phyloP scores from a whole-genome alignment of 2,888 invertebrate genomes.

The Phyto melanocephala region DNA sequence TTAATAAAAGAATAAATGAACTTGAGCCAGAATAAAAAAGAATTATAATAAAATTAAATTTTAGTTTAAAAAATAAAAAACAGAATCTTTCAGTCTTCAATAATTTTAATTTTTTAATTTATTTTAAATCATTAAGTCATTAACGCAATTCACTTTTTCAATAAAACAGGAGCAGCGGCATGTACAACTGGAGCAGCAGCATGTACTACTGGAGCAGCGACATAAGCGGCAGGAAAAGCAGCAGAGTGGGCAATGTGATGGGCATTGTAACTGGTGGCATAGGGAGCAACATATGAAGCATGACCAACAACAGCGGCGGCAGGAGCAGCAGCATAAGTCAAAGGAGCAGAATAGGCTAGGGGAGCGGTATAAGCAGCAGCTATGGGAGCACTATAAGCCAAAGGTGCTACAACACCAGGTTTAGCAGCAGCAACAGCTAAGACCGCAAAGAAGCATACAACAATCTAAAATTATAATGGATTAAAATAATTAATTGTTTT shows the following conservation, averaged over 20 bases:
- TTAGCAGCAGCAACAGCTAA: slow-evolving; percentile 66
- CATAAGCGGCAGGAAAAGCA: slow-evolving; percentile 63
- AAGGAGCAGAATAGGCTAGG: slow-evolving; percentile 51
- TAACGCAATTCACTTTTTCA: slow-evolving; percentile 48
- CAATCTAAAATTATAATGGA: slow-evolving; percentile 64
- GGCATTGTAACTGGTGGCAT: slow-evolving; percentile 73
- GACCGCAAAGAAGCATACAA: slow-evolving; percentile 73
- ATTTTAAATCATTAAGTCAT: too few species aligned
- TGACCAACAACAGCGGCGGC: slow-evolving; percentile 68
- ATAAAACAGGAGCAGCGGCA: slow-evolving; percentile 50
- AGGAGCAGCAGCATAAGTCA: slow-evolving; percentile 52
- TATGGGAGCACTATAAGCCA: slow-evolving; percentile 44
- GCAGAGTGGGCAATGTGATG: slow-evolving; percentile 73
- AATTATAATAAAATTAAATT: too few species aligned
- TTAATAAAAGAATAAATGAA: too few species aligned
- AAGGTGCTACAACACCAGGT: slow-evolving; percentile 33
- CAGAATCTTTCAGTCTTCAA: too few species aligned
- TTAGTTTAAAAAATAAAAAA: too few species aligned
- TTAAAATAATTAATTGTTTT: neutral
- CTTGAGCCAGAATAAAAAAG: too few species aligned
- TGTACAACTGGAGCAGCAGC: slow-evolving; percentile 14
- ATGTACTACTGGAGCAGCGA: slow-evolving; percentile 47
- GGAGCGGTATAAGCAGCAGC: slow-evolving; percentile 48
- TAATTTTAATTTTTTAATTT: too few species aligned
- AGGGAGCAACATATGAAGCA: slow-evolving; percentile 73